phyloP scores from a whole-genome alignment of 2,888 invertebrate species.

The Synanthedon andrenaeformis region DNA sequence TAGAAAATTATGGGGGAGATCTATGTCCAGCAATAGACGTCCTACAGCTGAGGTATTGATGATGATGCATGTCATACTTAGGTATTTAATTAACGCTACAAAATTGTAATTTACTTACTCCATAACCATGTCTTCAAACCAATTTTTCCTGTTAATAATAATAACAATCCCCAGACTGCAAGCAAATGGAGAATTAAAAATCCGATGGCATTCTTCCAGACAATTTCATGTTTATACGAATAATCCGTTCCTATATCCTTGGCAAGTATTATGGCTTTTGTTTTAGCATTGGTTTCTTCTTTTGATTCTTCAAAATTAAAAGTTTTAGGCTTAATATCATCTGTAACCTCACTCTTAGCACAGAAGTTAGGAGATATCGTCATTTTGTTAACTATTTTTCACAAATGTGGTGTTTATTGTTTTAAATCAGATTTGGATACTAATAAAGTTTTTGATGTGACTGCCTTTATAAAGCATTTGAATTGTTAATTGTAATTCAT shows the following conservation, averaged over 20 bases:
- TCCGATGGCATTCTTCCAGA: conserved; percentile 67
- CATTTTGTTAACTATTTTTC: neutral
- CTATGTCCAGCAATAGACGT: too few species aligned
- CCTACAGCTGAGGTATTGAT: too few species aligned
- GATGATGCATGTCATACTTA: too few species aligned
- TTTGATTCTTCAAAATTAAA: neutral
- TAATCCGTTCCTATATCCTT: conserved; percentile 3
- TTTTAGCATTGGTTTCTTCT: neutral
- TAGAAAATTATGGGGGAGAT: too few species aligned
- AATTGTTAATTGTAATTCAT: neutral
- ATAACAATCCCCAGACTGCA: conserved; percentile 52
- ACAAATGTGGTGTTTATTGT: neutral
- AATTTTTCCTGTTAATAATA: conserved; percentile 23
- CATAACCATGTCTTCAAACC: conserved; percentile 6
- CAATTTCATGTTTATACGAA: conserved; percentile 42
- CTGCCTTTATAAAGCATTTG: neutral
- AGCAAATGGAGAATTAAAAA: conserved; percentile 65
- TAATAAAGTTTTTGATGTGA: neutral
- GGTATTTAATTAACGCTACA: too few species aligned
- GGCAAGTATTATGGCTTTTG: neutral
- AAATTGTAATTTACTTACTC: conserved; percentile 6
- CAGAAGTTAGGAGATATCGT: neutral
- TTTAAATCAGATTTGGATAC: neutral
- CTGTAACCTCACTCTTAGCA: neutral
- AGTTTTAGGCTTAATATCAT: neutral